A percentile compares a stretch with the other conserved stretches of the same genome.
phyloP scores from a whole-genome alignment of 2,797 vertebrate genomes.

The Chiroxiphia lanceolata region DNA sequence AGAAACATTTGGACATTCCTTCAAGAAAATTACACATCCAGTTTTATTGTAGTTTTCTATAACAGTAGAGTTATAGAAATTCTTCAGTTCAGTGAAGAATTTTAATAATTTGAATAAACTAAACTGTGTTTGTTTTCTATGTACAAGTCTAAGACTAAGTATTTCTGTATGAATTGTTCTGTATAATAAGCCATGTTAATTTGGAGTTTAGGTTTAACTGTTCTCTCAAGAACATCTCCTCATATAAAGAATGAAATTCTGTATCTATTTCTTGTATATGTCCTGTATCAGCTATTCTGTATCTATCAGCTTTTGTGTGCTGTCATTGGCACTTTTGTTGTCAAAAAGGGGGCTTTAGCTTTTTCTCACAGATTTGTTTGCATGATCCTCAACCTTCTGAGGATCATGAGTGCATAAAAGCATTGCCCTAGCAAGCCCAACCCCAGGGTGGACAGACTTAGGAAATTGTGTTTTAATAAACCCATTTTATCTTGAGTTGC shows the following conservation, averaged over 20 bases:
- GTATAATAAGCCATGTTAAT: background rate
- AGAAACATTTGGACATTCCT: background rate
- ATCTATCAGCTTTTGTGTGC: background rate
- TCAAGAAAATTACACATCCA: background rate
- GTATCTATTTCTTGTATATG: background rate
- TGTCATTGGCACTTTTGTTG: background rate
- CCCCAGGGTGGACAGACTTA: background rate
- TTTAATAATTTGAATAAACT: background rate
- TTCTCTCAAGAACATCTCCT: background rate
- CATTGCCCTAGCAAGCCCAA: background rate
- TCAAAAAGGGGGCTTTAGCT: background rate
- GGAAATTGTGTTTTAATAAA: background rate
- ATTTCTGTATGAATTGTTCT: background rate
- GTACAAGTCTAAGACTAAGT: background rate
- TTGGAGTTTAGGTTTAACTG: background rate
- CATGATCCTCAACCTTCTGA: background rate
- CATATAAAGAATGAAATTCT: background rate
- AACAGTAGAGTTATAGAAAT: too few relatives aligned
- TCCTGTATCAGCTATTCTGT: too few relatives aligned
- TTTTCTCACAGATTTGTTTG: background rate
- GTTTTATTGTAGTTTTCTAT: background rate
- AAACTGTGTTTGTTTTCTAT: background rate
- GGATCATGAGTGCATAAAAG: background rate
- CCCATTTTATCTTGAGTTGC: background rate
- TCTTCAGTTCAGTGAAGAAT: background rate